Conservation (phyloP, 2,888 invertebrate genomes). For the Helobdella robusta region DNA sequence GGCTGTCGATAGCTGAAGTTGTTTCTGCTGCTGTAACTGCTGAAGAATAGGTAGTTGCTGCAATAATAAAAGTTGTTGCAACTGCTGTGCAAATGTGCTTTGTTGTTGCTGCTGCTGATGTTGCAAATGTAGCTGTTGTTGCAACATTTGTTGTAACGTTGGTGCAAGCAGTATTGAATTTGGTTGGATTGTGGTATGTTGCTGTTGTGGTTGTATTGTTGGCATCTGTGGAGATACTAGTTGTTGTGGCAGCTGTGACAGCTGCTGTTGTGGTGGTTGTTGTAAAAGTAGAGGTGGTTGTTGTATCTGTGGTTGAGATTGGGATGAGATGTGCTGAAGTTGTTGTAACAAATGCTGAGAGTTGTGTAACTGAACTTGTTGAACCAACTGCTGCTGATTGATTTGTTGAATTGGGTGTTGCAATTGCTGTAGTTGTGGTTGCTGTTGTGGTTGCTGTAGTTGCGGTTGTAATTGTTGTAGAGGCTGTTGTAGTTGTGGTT, state of each 20-base stretch:
- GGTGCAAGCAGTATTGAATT: too few relatives aligned
- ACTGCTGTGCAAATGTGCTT: too few relatives aligned
- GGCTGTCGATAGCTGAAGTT: slow-evolving; percentile 3
- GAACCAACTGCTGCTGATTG: background rate
- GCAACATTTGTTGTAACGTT: too few relatives aligned
- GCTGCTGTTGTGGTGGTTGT: slow-evolving; percentile 14
- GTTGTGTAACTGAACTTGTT: slow-evolving; percentile 13
- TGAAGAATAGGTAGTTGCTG: slow-evolving; percentile 13
- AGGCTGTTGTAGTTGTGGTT: slow-evolving; percentile 11
- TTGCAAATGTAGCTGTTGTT: slow-evolving; percentile 16
- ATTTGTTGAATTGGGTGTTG: slow-evolving; percentile 1
- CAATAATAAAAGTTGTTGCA: background rate
- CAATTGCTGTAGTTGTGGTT: background rate
- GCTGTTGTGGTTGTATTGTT: too few relatives aligned
- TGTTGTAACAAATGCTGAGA: background rate
- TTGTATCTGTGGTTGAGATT: slow-evolving; percentile 9
- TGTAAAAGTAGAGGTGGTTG: slow-evolving; percentile 8
- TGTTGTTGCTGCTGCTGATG: slow-evolving; percentile 12
- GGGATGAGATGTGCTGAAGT: slow-evolving; percentile 6
- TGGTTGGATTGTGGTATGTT: too few relatives aligned
- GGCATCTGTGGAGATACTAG: background rate
- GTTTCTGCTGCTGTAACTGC: slow-evolving; percentile 12
- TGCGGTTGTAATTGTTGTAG: slow-evolving; percentile 16
- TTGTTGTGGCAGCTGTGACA: slow-evolving; percentile 2
- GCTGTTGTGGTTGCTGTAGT: slow-evolving; percentile 12